Conservation (phyloP, 2,888 invertebrate species). For the Spialia ferax region DNA sequence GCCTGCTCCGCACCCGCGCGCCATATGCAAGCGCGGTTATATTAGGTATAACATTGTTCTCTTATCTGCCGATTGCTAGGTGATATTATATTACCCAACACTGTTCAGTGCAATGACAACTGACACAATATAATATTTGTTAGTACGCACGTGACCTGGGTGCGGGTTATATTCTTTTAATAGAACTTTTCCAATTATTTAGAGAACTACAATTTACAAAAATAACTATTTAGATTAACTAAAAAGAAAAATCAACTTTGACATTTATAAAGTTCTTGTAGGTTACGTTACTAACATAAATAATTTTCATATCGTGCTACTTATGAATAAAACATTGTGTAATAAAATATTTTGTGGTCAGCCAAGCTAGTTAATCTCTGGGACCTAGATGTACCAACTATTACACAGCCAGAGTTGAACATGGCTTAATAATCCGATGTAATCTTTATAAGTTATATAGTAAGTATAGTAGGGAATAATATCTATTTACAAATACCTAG, state of each 20-base stretch:
- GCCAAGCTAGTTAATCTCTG: not conserved
- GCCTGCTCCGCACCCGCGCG: conserved; percentile 15
- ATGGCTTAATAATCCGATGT: too few relatives aligned
- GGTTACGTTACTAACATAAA: not conserved
- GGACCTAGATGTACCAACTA: not conserved
- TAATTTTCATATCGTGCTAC: not conserved
- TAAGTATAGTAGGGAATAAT: too few relatives aligned
- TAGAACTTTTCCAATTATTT: too few relatives aligned
- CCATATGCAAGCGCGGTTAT: conserved; percentile 36
- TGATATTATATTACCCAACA: conserved; percentile 44
- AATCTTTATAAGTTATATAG: too few relatives aligned
- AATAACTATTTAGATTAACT: too few relatives aligned
- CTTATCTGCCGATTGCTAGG: conserved; percentile 44
- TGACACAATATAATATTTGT: conserved; percentile 4
- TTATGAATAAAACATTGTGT: not conserved
- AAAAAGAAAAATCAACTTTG: too few relatives aligned
- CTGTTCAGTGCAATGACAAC: conserved; percentile 1
- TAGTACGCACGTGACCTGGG: too few relatives aligned
- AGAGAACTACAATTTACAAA: too few relatives aligned
- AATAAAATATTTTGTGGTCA: not conserved
- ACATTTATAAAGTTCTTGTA: too few relatives aligned
- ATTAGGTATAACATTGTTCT: conserved; percentile 52
- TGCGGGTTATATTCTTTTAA: too few relatives aligned
- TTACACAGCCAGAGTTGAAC: not conserved
- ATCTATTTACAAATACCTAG: too few relatives aligned